A percentile compares a stretch with the other conserved stretches of the same genome.
phyloP scores from a whole-genome alignment of 2,797 vertebrate genomes.

The Lacerta viridis region DNA sequence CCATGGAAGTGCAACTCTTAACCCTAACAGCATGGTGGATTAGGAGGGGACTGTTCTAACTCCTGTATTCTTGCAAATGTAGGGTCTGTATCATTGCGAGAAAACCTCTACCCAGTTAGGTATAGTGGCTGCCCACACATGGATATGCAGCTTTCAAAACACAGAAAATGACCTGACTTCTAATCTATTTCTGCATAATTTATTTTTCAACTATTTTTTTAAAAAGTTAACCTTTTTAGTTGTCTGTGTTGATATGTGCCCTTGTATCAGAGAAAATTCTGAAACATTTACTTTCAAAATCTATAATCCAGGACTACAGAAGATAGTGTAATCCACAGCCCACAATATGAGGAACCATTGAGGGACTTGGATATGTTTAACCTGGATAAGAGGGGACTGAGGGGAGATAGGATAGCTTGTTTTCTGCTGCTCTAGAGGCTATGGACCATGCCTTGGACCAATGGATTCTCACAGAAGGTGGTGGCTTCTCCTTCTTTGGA shows the following conservation, averaged over 20 bases:
- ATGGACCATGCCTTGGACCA: too few relatives aligned
- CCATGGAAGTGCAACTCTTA: not conserved
- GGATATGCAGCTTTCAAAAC: not conserved
- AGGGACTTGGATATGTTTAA: too few relatives aligned
- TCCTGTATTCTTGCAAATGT: not conserved
- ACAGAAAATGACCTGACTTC: not conserved
- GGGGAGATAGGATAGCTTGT: not conserved
- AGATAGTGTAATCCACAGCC: not conserved
- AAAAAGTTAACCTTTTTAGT: not conserved
- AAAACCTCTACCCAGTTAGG: not conserved
- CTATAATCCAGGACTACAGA: constrained; percentile 27
- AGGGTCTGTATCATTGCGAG: not conserved
- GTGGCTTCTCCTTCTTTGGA: too few relatives aligned
- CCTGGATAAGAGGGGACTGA: too few relatives aligned
- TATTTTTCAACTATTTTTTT: constrained; percentile 27
- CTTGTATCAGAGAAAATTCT: constrained; percentile 12
- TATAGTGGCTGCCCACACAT: not conserved
- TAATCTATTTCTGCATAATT: constrained; percentile 46
- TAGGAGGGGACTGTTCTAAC: not conserved
- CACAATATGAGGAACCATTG: too few relatives aligned
- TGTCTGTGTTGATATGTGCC: not conserved
- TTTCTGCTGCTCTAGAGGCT: not conserved
- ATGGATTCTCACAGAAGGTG: too few relatives aligned
- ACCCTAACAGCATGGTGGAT: not conserved
- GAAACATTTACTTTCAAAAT: constrained; percentile 40